Evolutionary conservation across 2,888 invertebrate species (phyloP).

Genomic region (Sclerodermus sp.): DNA sequence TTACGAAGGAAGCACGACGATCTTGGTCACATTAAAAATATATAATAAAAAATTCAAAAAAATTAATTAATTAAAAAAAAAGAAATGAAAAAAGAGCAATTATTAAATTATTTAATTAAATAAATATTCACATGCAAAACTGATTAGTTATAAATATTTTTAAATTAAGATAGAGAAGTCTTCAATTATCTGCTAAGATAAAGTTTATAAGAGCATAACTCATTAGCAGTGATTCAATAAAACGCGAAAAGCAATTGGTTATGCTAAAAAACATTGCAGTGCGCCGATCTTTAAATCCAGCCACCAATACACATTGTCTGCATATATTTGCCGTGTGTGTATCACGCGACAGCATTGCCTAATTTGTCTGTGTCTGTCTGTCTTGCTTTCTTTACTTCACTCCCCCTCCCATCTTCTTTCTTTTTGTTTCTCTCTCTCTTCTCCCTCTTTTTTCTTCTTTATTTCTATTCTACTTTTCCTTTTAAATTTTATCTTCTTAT

Average conservation of each 20-base stretch:
- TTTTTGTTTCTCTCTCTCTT: too few species aligned
- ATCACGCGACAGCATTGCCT: conserved; percentile 31
- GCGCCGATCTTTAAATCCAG: conserved; percentile 52
- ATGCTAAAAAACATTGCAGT: neutral
- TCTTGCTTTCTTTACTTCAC: too few species aligned
- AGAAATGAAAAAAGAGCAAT: too few species aligned
- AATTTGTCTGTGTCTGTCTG: conserved; percentile 23
- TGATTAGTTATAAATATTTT: neutral
- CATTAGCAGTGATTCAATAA: too few species aligned
- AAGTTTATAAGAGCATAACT: too few species aligned
- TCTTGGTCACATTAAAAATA: conserved; percentile 23
- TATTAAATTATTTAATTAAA: neutral
- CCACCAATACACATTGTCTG: conserved; percentile 70
- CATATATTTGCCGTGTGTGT: conserved; percentile 54
- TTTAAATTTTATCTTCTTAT: too few species aligned
- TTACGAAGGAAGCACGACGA: conserved; percentile 30
- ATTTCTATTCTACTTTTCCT: neutral
- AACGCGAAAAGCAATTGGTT: too few species aligned
- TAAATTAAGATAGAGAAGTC: conserved; percentile 15
- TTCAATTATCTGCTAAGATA: conserved; percentile 2
- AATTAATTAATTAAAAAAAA: too few species aligned
- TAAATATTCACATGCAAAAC: conserved; percentile 14
- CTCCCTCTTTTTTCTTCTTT: too few species aligned
- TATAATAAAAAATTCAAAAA: conserved; percentile 14
- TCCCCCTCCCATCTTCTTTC: too few species aligned